These are phyloP conservation scores for Drosophila tripunctata DNA, from an alignment of 2,888 invertebrate genomes.

Conservation along the genomic window DNA sequence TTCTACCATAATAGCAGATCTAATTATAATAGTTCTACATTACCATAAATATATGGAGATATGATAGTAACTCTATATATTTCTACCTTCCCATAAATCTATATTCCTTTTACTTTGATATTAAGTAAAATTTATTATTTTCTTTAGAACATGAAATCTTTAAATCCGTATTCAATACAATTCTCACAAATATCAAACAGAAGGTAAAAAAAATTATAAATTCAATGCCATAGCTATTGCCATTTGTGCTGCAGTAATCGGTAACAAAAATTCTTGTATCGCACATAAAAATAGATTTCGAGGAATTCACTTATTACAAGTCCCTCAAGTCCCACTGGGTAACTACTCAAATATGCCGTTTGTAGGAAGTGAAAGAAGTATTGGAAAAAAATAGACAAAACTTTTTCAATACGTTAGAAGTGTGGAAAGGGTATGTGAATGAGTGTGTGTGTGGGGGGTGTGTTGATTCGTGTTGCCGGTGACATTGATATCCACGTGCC, in stretches of 20 bases:
- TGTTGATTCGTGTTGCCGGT: background rate
- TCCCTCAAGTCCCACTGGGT: background rate
- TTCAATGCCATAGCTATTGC: background rate
- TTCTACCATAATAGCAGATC: too few species aligned
- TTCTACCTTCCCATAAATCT: too few species aligned
- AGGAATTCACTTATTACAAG: background rate
- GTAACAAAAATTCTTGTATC: background rate
- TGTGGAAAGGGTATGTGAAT: background rate
- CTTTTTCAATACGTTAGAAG: conserved; percentile 1
- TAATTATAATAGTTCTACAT: too few species aligned
- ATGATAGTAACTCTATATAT: too few species aligned
- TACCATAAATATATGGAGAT: too few species aligned
- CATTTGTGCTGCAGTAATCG: background rate
- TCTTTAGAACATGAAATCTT: too few species aligned
- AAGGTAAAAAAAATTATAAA: background rate
- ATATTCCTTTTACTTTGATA: too few species aligned
- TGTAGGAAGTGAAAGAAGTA: conserved; percentile 13
- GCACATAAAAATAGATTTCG: background rate
- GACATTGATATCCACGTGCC: conserved; percentile 10
- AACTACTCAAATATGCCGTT: conserved; percentile 29
- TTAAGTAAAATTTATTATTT: too few species aligned
- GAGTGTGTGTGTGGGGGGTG: background rate
- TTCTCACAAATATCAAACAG: background rate
- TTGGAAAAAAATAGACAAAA: conserved; percentile 12
- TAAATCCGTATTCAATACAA: too few species aligned